These are phyloP conservation scores for Polylopha cassiicola DNA, from an alignment of 2,888 invertebrate genomes.

Conservation along the genomic window DNA sequence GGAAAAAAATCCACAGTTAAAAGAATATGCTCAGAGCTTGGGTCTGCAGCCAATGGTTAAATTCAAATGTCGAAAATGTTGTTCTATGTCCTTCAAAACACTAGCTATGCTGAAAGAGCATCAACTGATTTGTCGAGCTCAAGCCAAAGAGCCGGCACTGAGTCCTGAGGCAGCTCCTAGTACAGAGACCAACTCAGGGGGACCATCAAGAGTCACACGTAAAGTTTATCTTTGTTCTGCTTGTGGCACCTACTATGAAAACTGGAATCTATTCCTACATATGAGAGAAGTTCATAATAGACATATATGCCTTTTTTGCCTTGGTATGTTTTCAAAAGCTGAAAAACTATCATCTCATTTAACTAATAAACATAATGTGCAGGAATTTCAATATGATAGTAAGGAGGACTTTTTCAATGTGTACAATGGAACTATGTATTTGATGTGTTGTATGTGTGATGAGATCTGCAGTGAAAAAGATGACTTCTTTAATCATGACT, in stretches of 20 bases:
- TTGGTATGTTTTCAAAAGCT: conserved; percentile 88
- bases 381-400: conserved; percentile 81
- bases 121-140: conserved; percentile 78
- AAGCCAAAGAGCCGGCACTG: conserved; percentile 59
- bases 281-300: conserved; percentile 89
- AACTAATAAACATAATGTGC: conserved; percentile 85
- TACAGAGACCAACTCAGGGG: conserved; percentile 51
- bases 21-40: conserved; percentile 84
- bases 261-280: conserved; percentile 90
- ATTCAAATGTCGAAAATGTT: conserved; percentile 86
- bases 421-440: conserved; percentile 82
- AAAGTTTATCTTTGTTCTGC: conserved; percentile 89
- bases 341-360: conserved; percentile 88
- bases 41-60: conserved; percentile 84
- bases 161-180: conserved; percentile 58
- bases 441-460: conserved; percentile 89
- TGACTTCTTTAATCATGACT: conserved; percentile 86
- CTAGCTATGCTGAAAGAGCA: conserved; percentile 83
- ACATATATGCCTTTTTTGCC: conserved; percentile 89
- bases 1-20: conserved; percentile 61
- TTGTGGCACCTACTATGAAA: conserved; percentile 90
- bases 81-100: conserved; percentile 81
- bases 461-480: conserved; percentile 86
- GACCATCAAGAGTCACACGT: conserved; percentile 80
- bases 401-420: conserved; percentile 82